Conservation (phyloP, 2,113 vertebrate genomes). For the Stegostoma tigrinum region DNA sequence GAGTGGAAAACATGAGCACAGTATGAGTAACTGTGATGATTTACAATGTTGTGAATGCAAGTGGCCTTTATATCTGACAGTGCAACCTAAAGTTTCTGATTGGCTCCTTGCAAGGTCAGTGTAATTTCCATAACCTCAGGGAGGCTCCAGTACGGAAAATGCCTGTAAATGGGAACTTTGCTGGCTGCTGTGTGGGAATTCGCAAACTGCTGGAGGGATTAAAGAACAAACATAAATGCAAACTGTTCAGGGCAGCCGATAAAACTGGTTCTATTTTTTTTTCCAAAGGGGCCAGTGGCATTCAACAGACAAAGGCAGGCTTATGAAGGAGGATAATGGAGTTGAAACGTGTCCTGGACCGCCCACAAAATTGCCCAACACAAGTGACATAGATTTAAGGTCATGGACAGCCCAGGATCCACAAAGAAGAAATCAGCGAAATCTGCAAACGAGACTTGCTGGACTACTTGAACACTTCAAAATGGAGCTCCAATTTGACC, state of each 20-base stretch:
- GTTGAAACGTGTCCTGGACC: background rate
- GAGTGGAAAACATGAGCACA: background rate
- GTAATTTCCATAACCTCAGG: background rate
- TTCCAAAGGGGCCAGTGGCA: background rate
- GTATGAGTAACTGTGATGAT: background rate
- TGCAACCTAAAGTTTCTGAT: conserved; percentile 7
- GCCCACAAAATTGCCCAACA: background rate
- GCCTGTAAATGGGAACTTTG: conserved; percentile 13
- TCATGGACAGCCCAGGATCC: too few relatives aligned
- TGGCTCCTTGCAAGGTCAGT: background rate
- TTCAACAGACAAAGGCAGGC: background rate
- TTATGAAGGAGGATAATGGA: background rate
- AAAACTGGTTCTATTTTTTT: background rate
- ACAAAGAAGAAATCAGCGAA: too few relatives aligned
- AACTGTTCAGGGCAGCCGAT: background rate
- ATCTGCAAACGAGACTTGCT: too few relatives aligned
- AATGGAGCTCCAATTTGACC: too few relatives aligned
- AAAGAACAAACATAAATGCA: background rate
- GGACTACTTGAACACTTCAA: too few relatives aligned
- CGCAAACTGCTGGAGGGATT: background rate
- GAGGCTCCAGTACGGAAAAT: conserved; percentile 9
- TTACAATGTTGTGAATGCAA: background rate
- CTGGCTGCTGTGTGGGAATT: conserved; percentile 15
- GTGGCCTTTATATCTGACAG: background rate
- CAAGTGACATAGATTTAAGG: too few relatives aligned